Evolutionary conservation across 2,797 vertebrate species (phyloP).

Genomic region (Enteromius fasciolatus): DNA sequence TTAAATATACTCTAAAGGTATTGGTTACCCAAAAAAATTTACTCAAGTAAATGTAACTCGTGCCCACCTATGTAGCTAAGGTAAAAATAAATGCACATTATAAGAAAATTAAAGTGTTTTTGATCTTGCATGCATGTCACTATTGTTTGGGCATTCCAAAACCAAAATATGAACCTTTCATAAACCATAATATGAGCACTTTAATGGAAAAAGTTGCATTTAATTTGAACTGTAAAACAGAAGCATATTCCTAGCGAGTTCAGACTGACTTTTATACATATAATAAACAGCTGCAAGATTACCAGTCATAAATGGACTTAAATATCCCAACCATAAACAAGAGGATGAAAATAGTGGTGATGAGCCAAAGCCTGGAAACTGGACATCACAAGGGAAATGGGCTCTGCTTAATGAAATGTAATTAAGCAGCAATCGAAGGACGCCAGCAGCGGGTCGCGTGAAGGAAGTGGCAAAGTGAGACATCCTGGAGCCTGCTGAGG

Average conservation of each 20-base stretch:
- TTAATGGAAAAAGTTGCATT: not conserved
- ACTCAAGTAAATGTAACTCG: too few species aligned
- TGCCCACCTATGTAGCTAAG: too few species aligned
- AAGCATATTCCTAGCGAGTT: not conserved
- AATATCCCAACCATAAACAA: conserved; percentile 6
- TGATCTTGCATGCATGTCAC: too few species aligned
- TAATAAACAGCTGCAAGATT: not conserved
- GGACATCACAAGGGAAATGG: conserved; percentile 36
- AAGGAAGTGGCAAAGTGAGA: conserved; percentile 58
- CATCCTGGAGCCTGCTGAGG: conserved; percentile 60
- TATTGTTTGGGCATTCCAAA: too few species aligned
- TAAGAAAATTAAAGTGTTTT: too few species aligned
- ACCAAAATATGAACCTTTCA: too few species aligned
- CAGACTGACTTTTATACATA: not conserved
- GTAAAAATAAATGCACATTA: too few species aligned
- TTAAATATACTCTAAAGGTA: too few species aligned
- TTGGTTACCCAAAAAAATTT: too few species aligned
- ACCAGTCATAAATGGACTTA: not conserved
- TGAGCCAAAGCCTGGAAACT: conserved; percentile 14
- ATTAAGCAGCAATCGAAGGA: conserved; percentile 57
- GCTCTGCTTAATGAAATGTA: conserved; percentile 60
- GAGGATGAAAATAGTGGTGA: not conserved
- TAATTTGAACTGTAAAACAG: not conserved
- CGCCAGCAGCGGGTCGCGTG: conserved; percentile 46
- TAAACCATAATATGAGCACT: too few species aligned